These are phyloP conservation scores for Potamarius usumacintae DNA, from an alignment of 2,113 vertebrate genomes.

Conservation along the genomic window DNA sequence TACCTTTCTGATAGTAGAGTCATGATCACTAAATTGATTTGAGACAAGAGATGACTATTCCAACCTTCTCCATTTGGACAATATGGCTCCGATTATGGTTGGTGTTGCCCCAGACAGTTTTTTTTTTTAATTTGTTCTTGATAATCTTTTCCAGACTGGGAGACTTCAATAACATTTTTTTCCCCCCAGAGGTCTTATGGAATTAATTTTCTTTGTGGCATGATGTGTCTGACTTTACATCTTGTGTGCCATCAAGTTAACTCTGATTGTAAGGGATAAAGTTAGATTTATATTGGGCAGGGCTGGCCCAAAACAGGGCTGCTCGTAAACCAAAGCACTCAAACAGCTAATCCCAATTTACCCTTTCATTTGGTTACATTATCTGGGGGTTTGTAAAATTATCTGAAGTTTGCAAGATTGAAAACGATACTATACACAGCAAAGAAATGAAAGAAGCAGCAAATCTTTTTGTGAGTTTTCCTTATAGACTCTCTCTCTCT, in stretches of 20 bases:
- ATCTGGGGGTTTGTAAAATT: not conserved
- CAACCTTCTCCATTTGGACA: not conserved
- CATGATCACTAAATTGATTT: not conserved
- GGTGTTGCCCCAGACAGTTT: not conserved
- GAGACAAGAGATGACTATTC: not conserved
- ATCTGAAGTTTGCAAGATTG: not conserved
- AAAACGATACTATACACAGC: not conserved
- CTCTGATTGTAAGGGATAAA: not conserved
- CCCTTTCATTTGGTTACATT: not conserved
- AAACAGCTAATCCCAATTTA: not conserved
- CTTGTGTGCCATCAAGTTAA: not conserved
- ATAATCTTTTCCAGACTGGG: not conserved
- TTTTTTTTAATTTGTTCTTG: not conserved
- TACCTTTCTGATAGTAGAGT: not conserved
- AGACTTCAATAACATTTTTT: not conserved
- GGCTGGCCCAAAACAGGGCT: not conserved
- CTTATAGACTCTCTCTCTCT: not conserved
- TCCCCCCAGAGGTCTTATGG: not conserved
- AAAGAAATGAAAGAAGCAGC: not conserved
- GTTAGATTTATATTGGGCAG: not conserved
- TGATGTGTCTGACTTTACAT: slow-evolving; percentile 1
- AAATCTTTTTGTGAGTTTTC: not conserved
- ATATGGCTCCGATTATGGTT: not conserved
- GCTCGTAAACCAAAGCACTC: not conserved
- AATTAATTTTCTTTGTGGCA: not conserved